Evolutionary conservation across 1,140 invertebrate genomes (phyloP).

Genomic region (Reticulitermes speratus): DNA sequence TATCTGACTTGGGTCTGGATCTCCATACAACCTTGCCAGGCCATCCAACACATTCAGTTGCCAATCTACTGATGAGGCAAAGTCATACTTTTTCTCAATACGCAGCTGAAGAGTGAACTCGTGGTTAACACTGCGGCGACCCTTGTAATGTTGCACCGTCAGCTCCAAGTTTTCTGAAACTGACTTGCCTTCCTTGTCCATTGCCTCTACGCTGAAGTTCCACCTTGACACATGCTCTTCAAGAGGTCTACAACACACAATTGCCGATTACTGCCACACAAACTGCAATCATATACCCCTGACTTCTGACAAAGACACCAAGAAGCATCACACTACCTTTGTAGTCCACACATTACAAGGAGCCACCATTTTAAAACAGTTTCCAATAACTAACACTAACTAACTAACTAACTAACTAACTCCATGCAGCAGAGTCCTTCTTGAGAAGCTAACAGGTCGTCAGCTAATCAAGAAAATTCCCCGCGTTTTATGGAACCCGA

Average conservation of each 20-base stretch:
- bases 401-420: too few relatives aligned
- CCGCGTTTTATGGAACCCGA: too few relatives aligned
- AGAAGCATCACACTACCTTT: too few relatives aligned
- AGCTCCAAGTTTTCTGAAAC: constrained; percentile 72
- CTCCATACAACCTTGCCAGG: constrained; percentile 66
- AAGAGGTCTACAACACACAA: constrained; percentile 63
- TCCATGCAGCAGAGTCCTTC: too few relatives aligned
- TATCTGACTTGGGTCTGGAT: constrained; percentile 66
- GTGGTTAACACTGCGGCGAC: constrained; percentile 74
- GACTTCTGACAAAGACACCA: not conserved
- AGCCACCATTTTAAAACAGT: too few relatives aligned
- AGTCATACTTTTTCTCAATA: constrained; percentile 53
- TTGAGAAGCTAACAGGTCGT: too few relatives aligned
- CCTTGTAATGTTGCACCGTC: constrained; percentile 77
- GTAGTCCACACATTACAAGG: too few relatives aligned
- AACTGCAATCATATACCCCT: not conserved
- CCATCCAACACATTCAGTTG: constrained; percentile 62
- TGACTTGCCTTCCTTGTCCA: constrained; percentile 69
- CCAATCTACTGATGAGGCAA: constrained; percentile 61
- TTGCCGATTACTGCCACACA: not conserved
- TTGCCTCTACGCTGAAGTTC: constrained; percentile 74
- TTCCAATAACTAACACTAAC: too few relatives aligned
- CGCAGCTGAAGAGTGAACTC: constrained; percentile 72
- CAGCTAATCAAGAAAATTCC: too few relatives aligned
- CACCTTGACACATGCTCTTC: constrained; percentile 82